Evolutionary conservation across 2,888 invertebrate species (phyloP), one percentile per base, ranked within the genome.

Genomic region (Saturnia pavonia): DNA sequence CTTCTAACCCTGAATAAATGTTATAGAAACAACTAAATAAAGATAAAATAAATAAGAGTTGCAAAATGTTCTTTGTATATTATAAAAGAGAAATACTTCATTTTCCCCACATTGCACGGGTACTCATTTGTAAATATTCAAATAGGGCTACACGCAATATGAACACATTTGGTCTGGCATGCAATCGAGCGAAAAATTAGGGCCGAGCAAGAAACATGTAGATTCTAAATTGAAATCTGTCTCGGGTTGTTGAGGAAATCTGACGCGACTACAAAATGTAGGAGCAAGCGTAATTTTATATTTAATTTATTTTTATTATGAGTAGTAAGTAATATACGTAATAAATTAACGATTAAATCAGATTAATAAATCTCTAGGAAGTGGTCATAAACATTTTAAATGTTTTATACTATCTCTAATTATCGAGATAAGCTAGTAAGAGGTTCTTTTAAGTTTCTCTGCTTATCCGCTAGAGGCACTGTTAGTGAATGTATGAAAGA

Each of bases 141-240:
- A 78, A 78, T 76, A 79, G 74, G 75, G 76, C 77, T 71, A 78
- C 77, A 75, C 74, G 77, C 72, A 73, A 72, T 74, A 75, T 74
- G 71, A 74, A 77, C 79, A 80, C 80, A 82, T 83, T 80, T 75
- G 78, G 84, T 80, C 80, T 78, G 80, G 79, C 74, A 81, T 78
- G 82, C 84, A 84, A 87, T 87, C 82, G 82, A 80, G 83, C 85
- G 82, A 79, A 81, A 87, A 87, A 87, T 87, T 86, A 86, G 82
- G 83, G 82, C 77, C 78, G 79, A 82, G 82, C 80, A 82, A 82
- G 84, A 84, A 83, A 85, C 84, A 84, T 83, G 84, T 85, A 84
- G 79, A 84, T 82, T 82, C 82, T 78, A 83, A 86, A 87, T 86
- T 86, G 86, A 86, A 85, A 86, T 86, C 85, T 85, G 84, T 84